Conservation (phyloP, 2,113 vertebrate genomes). For the Chloropsis cyanopogon region DNA sequence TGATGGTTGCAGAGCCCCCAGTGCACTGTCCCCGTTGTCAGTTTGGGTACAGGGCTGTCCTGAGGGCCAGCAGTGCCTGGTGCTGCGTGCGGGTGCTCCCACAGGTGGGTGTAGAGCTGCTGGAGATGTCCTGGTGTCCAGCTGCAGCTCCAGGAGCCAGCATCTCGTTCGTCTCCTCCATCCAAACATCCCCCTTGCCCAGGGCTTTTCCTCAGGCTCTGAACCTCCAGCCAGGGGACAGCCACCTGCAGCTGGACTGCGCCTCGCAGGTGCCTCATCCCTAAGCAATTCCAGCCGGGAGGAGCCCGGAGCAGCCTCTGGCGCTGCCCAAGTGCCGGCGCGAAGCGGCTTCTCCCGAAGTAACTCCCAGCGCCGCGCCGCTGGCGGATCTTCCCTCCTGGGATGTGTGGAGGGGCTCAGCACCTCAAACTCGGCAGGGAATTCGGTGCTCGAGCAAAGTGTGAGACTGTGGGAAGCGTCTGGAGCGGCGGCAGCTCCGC, state of each 20-base stretch:
- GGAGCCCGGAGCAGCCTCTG: background rate
- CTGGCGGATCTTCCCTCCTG: background rate
- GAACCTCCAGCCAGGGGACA: background rate
- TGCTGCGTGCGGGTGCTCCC: accelerated
- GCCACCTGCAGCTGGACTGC: background rate
- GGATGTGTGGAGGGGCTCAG: background rate
- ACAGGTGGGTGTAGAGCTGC: background rate
- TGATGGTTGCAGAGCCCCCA: background rate
- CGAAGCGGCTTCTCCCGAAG: background rate
- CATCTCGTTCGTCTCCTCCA: background rate
- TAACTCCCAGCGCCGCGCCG: background rate
- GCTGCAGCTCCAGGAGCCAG: background rate
- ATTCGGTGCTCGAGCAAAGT: background rate
- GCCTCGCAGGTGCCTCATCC: accelerated
- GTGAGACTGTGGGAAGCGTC: constrained; percentile 58
- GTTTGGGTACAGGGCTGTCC: background rate
- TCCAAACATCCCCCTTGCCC: accelerated
- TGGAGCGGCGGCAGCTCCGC: background rate
- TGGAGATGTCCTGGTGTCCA: background rate
- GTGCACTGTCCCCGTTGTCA: accelerated
- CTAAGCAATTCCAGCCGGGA: background rate
- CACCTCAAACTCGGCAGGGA: background rate
- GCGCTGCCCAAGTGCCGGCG: background rate
- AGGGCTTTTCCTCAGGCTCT: background rate
- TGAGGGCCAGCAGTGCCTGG: background rate